Conservation (phyloP, 2,113 vertebrate species). For the Lycaon pictus region DNA sequence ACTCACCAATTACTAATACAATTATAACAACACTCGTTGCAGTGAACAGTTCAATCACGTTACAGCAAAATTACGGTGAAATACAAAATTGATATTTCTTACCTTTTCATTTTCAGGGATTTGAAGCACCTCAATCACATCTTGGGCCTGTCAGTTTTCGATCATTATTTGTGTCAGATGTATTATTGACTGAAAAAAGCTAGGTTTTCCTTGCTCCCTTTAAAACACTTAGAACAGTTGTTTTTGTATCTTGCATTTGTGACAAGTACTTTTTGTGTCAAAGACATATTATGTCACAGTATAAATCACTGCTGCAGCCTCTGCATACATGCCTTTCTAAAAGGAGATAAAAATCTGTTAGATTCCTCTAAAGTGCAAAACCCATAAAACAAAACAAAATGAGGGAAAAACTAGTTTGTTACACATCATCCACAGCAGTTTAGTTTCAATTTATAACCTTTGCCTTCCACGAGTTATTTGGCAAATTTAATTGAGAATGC, state of each 20-base stretch:
- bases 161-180: conserved; percentile 77
- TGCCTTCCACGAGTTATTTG: neutral
- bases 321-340: conserved; percentile 50
- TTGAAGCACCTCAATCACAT: conserved; percentile 52
- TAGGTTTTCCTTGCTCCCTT: conserved; percentile 40
- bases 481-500: conserved; percentile 54
- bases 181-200: conserved; percentile 64
- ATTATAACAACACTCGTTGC: conserved; percentile 69
- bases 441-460: conserved; percentile 26
- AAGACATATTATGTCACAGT: conserved; percentile 71
- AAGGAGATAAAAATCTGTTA: conserved; percentile 62
- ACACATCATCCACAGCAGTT: neutral
- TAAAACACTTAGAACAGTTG: conserved; percentile 63
- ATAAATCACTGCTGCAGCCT: conserved; percentile 57
- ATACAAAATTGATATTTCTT: conserved; percentile 59
- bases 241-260: conserved; percentile 73
- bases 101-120: conserved; percentile 59
- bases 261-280: conserved; percentile 71
- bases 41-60: conserved; percentile 69
- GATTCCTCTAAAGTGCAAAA: conserved; percentile 48
- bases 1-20: conserved; percentile 78
- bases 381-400: conserved; percentile 40
- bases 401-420: neutral
- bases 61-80: conserved; percentile 59
- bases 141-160: conserved; percentile 69